Percentiles rank a stretch among this genome's conserved stretches.
Evolutionary conservation across 2,113 vertebrate genomes (phyloP).

Genomic region (Anguilla rostrata): DNA sequence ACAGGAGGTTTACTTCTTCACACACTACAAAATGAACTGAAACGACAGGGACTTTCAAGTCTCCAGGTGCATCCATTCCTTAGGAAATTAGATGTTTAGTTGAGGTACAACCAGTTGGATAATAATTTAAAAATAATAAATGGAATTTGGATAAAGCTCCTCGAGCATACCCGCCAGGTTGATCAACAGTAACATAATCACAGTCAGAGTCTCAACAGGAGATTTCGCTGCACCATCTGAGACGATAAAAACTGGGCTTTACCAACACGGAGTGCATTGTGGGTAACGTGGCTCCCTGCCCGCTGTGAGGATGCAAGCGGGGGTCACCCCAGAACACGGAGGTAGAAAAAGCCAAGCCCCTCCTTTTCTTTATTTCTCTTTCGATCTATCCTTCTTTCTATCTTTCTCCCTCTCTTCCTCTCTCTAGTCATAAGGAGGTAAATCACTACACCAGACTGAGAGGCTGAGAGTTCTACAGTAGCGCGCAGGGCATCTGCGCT

Average conservation of each 20-base stretch:
- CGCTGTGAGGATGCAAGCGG: background rate
- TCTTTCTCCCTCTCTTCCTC: background rate
- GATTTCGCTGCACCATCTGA: background rate
- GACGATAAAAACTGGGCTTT: background rate
- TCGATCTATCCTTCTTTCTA: background rate
- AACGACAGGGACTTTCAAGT: background rate
- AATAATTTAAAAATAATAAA: background rate
- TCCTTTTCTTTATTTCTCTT: background rate
- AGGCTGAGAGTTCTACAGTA: background rate
- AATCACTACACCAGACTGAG: background rate
- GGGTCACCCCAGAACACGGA: background rate
- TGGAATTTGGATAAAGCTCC: background rate
- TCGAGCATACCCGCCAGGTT: background rate
- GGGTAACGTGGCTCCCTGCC: background rate
- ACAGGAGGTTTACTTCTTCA: background rate
- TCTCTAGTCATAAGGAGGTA: background rate
- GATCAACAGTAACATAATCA: background rate
- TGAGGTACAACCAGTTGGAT: background rate
- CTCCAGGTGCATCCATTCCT: background rate
- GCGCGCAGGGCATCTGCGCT: background rate
- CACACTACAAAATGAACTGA: background rate
- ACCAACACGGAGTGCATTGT: too few relatives aligned
- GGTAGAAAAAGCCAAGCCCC: background rate
- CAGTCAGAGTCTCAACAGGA: background rate
- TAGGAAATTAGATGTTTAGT: background rate